Percentiles rank a stretch among this genome's conserved stretches.
These are phyloP conservation scores for Tautogolabrus adspersus DNA, from an alignment of 2,113 vertebrate species.

Conservation along the genomic window DNA sequence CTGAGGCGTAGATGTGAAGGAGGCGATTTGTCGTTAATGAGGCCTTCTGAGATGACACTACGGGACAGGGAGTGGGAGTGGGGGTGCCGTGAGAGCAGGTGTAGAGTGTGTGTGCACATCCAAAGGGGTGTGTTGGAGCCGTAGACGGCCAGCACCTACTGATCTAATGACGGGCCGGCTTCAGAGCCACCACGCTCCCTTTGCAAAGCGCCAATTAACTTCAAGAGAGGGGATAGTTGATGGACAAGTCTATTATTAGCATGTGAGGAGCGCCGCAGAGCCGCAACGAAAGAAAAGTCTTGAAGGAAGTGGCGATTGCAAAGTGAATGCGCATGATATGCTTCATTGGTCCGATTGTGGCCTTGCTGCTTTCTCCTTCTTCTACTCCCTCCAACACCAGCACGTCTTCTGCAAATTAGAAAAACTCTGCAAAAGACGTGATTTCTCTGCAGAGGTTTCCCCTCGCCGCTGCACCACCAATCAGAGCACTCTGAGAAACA, in stretches of 20 bases:
- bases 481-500: conserved; percentile 42
- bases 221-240: conserved; percentile 82
- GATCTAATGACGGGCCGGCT: conserved; percentile 84
- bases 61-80: conserved; percentile 49
- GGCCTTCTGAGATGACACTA: conserved; percentile 60
- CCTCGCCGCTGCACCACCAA: conserved; percentile 36
- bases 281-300: conserved; percentile 79
- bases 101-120: conserved; percentile 69
- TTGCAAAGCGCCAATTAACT: conserved; percentile 83
- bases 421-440: conserved; percentile 61
- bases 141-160: conserved; percentile 74
- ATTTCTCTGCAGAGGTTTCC: conserved; percentile 54
- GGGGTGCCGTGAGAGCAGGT: conserved; percentile 78
- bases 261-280: conserved; percentile 72
- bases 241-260: conserved; percentile 86
- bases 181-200: conserved; percentile 72
- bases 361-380: conserved; percentile 59
- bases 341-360: conserved; percentile 82
- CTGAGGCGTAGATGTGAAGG: conserved; percentile 64
- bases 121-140: conserved; percentile 45
- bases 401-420: conserved; percentile 40
- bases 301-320: conserved; percentile 76
- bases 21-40: conserved; percentile 64
- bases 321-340: conserved; percentile 77
- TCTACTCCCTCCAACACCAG: conserved; percentile 15